A percentile compares a stretch with the other conserved stretches of the same genome.
Evolutionary conservation across 2,113 vertebrate genomes (phyloP).

Genomic region (Amia ocellicauda): DNA sequence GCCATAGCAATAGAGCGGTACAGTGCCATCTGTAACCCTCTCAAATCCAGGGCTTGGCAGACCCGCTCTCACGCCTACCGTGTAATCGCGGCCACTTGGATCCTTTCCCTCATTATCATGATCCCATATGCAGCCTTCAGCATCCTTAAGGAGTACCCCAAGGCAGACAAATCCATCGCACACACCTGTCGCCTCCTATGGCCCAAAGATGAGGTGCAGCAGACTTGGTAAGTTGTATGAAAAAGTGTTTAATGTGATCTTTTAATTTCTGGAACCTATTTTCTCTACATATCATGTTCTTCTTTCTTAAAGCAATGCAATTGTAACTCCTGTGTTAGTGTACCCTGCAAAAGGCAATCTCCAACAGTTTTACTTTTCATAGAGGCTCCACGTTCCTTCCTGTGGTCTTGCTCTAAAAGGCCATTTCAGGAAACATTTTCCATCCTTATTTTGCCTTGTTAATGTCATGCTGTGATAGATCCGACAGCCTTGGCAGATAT

Average conservation of each 20-base stretch:
- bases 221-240: conserved; percentile 76
- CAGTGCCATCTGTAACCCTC: conserved; percentile 92
- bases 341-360: background rate
- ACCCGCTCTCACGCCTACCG: conserved; percentile 88
- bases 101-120: conserved; percentile 83
- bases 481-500: too few relatives aligned
- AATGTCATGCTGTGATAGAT: too few relatives aligned
- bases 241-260: background rate
- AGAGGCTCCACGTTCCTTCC: too few relatives aligned
- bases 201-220: conserved; percentile 68
- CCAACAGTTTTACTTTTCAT: too few relatives aligned
- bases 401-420: too few relatives aligned
- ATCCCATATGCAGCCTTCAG: conserved; percentile 86
- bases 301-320: background rate
- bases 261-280: background rate
- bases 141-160: conserved; percentile 46
- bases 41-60: conserved; percentile 92
- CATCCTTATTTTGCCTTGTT: too few relatives aligned
- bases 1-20: conserved; percentile 94
- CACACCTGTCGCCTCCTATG: conserved; percentile 76
- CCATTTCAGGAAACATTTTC: too few relatives aligned
- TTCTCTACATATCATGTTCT: background rate
- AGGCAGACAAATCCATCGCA: conserved; percentile 47
- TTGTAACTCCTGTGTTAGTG: background rate
- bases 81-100: conserved; percentile 86